Evolutionary conservation across 2,797 vertebrate genomes (phyloP).

Genomic region (Taenioides sp.): DNA sequence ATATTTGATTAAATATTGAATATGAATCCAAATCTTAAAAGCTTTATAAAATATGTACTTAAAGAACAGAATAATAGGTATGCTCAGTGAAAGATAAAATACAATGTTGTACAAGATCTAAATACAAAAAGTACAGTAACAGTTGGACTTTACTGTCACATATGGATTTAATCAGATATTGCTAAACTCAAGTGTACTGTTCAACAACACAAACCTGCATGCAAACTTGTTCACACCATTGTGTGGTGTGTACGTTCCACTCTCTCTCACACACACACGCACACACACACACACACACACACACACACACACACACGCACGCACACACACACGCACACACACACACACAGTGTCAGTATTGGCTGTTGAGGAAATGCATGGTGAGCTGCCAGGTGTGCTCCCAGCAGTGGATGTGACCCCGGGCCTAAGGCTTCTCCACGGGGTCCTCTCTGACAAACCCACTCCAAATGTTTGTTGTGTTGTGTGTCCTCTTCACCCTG

Average conservation of each 20-base stretch:
- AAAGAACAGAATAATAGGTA: too few species aligned
- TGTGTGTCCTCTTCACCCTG: slow-evolving; percentile 44
- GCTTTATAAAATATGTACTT: too few species aligned
- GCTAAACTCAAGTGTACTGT: not conserved
- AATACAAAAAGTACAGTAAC: too few species aligned
- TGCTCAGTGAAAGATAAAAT: not conserved
- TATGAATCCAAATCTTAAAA: too few species aligned
- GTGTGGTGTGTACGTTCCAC: slow-evolving; percentile 18
- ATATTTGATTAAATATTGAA: too few species aligned
- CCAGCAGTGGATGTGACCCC: slow-evolving; percentile 64
- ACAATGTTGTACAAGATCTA: not conserved
- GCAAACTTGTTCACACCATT: not conserved
- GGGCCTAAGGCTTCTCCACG: slow-evolving; percentile 57
- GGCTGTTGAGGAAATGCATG: slow-evolving; percentile 49
- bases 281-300: not conserved
- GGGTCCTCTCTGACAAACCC: slow-evolving; percentile 54
- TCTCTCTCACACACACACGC: not conserved
- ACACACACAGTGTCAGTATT: slow-evolving; percentile 13
- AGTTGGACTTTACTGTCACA: not conserved
- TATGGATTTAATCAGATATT: not conserved
- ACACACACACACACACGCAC: slow-evolving; percentile 3
- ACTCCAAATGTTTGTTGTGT: slow-evolving; percentile 63
- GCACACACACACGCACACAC: not conserved
- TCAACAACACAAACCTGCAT: not conserved
- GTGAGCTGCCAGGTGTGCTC: slow-evolving; percentile 65